Conservation (phyloP, 2,888 invertebrate species). For the Spisula solida region DNA sequence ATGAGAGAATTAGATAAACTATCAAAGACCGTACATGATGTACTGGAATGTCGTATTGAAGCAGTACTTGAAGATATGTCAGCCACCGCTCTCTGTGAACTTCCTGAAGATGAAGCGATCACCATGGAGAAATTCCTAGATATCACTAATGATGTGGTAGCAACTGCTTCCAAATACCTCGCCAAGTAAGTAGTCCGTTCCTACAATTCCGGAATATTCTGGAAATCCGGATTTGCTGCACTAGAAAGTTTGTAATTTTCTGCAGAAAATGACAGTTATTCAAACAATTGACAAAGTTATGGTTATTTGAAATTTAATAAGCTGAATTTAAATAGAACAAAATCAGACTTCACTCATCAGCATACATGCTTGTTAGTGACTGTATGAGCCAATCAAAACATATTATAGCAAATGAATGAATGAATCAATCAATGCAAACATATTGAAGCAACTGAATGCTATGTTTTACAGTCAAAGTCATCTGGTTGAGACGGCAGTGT, state of each 20-base stretch:
- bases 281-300: too few species aligned
- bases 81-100: conserved; percentile 92
- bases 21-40: conserved; percentile 92
- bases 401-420: not conserved
- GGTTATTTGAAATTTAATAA: too few species aligned
- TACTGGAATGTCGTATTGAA: conserved; percentile 96
- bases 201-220: too few species aligned
- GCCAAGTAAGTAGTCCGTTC: conserved; percentile 86
- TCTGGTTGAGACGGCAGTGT: conserved; percentile 87
- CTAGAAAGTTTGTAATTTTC: too few species aligned
- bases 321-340: too few species aligned
- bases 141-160: conserved; percentile 92
- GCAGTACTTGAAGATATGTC: conserved; percentile 96
- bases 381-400: not conserved
- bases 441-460: too few species aligned
- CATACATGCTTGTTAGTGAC: too few species aligned
- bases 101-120: conserved; percentile 95
- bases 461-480: conserved; percentile 83
- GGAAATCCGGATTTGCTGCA: too few species aligned
- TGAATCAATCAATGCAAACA: too few species aligned
- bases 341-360: too few species aligned
- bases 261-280: too few species aligned
- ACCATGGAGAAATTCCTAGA: conserved; percentile 95
- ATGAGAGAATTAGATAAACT: conserved; percentile 85
- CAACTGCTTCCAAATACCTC: conserved; percentile 85